Conservation (phyloP, 2,888 invertebrate species). For the Drosophila greeni region DNA sequence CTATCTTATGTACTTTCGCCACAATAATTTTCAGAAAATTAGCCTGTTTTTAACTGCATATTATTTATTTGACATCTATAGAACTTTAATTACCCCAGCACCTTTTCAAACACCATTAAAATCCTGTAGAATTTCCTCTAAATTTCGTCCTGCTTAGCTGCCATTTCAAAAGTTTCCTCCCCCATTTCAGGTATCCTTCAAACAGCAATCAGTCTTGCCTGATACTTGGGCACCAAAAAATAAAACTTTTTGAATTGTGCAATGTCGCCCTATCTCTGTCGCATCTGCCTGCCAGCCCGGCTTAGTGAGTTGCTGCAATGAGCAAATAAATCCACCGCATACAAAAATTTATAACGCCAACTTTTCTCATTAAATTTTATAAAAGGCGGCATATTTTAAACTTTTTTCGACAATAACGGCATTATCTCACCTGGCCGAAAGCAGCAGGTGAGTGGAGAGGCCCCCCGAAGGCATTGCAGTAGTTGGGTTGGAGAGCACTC, state of each 20-base stretch:
- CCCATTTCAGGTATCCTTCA: conserved; percentile 41
- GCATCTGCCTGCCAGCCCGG: neutral
- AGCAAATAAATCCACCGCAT: conserved; percentile 71
- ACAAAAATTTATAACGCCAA: conserved; percentile 72
- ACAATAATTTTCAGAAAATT: no score
- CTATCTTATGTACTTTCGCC: no score
- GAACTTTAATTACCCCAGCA: no score
- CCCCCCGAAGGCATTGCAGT: conserved; percentile 57
- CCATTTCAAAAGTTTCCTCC: neutral
- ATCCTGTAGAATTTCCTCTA: neutral
- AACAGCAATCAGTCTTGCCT: conserved; percentile 42
- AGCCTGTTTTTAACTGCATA: no score
- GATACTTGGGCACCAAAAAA: conserved; percentile 4
- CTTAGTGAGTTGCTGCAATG: conserved; percentile 38
- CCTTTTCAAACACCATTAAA: neutral
- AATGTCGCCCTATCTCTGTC: conserved; percentile 16
- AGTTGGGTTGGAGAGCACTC: conserved; percentile 63
- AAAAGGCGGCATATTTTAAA: conserved; percentile 73
- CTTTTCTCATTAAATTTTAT: conserved; percentile 75
- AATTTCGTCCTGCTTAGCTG: neutral
- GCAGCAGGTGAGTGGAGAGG: neutral
- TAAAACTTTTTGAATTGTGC: conserved; percentile 41
- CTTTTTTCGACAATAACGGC: conserved; percentile 72
- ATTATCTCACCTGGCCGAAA: conserved; percentile 66
- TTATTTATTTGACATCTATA: no score